Evolutionary conservation across 2,113 vertebrate genomes (phyloP), one percentile per base, ranked within the genome.

Genomic region (Ophiodon elongatus): DNA sequence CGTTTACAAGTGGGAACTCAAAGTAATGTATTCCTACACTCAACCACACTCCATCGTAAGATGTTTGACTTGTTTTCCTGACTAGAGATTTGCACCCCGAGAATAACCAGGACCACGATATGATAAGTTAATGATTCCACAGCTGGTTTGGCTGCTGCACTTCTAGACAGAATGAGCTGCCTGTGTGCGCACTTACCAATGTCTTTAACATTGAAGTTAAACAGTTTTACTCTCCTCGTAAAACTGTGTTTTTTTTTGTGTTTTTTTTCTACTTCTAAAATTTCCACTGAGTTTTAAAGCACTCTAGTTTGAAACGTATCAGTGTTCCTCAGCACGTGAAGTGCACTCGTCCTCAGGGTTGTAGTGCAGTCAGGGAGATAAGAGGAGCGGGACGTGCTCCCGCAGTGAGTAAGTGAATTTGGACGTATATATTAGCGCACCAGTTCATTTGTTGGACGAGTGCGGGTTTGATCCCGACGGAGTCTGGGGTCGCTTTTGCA

Each of bases 1-100:
- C 83, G 87, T 92, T 90, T 94, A 88, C 91, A 90, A 91, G 92
- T 91, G 89, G 89, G 59, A 89, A 92, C 82, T 88, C 83, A 85
- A 70, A 88, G 85, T 91, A 88, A 88, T 90, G 83, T 79, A 81
- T 90, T 90, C 83, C 67, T 59, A 76, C 81, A 86, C 82, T 89
- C 88, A 86, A 43, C 23, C 86, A 74, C 82, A 71, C 85, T 90
- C 85, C 67, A 67, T 84, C 76, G 76, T 70, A 70, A 85, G 79
- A 88, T 76, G 88, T 89, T 85, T 80, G 80, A 86, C 86, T 87
- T 91, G 89, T 90, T 91, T 87, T 77, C 83, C 79, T 31, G 74
- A 82, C 88, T 70, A 9, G 63, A 89, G 89, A 87, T 88, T 88
- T 88, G 79, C 69, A 31, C 54, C 63, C 25, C 1, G 27, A n/a